Evolutionary conservation across 2,888 invertebrate genomes (phyloP), one percentile per base, ranked within the genome.

Genomic region (Linnaemya vulpina): DNA sequence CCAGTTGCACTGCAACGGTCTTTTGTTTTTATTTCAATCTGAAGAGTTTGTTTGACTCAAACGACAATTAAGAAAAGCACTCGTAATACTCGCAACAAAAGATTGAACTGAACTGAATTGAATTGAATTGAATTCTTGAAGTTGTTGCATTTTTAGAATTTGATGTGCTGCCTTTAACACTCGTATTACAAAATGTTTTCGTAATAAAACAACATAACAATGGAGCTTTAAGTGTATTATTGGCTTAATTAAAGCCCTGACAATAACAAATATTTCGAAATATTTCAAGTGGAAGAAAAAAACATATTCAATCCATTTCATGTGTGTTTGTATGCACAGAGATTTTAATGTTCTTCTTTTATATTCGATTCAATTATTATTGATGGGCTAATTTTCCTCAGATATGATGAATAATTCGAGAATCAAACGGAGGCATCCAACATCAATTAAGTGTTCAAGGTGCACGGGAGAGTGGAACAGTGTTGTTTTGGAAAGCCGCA

Each of bases 121-220:
- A n/a, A n/a, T n/a, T n/a, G n/a, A n/a, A n/a, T n/a, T n/a, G 20
- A 65, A 46, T 25, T 63, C 55, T 53, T n/a, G 17, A n/a, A 60
- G 22, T 40, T 51, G 20, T 17, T 62, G 58, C 22, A 49, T 38
- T 63, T 55, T 11, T 43, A 25, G 25, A 65, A 53, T 30, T 75
- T 65, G 49, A 65, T 76, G 58, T 55, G 43, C 53, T 11, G 49
- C 65, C 11, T 71, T 68, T 68, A 49, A 58, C 62, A 58, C 74
- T 84, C 67, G 22, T 74, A 68, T 73, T 63, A 63, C 63, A 51
- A n/a, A n/a, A n/a, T 22, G 43, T 38, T 79, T n/a, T 68, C 51
- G 49, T 74, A 81, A 68, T 70, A 43, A 68, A 30, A 5, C 30
- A 30, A 63, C 73, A 51, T 51, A 63, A 76, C 25, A 65, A 70